Conservation (phyloP, 1,140 invertebrate species). For the Pectinophora gossypiella region DNA sequence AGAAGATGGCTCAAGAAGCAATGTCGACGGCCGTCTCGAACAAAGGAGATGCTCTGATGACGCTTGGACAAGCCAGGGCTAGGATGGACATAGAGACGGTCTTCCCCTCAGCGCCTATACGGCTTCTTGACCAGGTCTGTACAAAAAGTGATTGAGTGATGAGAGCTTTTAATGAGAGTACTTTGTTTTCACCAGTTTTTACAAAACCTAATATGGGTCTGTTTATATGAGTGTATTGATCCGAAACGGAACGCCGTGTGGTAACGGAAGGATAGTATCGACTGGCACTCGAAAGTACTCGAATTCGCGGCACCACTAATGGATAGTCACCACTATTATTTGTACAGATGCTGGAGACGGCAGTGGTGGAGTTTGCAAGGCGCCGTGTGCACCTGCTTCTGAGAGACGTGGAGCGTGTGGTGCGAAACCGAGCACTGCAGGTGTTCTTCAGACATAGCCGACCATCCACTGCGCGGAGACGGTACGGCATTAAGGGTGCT, state of each 20-base stretch:
- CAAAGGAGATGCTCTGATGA: slow-evolving; percentile 51
- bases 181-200: too few species aligned
- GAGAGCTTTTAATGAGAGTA: too few species aligned
- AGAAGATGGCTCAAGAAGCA: slow-evolving; percentile 39
- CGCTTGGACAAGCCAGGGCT: slow-evolving; percentile 46
- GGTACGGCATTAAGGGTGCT: too few species aligned
- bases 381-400: slow-evolving; percentile 44
- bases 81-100: slow-evolving; percentile 58
- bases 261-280: too few species aligned
- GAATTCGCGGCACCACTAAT: too few species aligned
- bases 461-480: slow-evolving; percentile 10
- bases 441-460: slow-evolving; percentile 45
- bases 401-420: slow-evolving; percentile 35
- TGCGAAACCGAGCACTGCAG: slow-evolving; percentile 26
- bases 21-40: slow-evolving; percentile 48
- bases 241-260: too few species aligned
- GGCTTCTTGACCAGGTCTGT: slow-evolving; percentile 55
- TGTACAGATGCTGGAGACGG: slow-evolving; percentile 43
- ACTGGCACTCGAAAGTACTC: too few species aligned
- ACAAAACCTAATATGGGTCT: too few species aligned
- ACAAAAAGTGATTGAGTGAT: too few species aligned
- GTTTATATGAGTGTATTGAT: too few species aligned
- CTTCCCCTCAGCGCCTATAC: slow-evolving; percentile 45
- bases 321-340: slow-evolving; percentile 3
- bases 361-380: slow-evolving; percentile 48